These are phyloP conservation scores for Asteroscopus sphinx DNA, from an alignment of 2,888 invertebrate species.

Conservation along the genomic window DNA sequence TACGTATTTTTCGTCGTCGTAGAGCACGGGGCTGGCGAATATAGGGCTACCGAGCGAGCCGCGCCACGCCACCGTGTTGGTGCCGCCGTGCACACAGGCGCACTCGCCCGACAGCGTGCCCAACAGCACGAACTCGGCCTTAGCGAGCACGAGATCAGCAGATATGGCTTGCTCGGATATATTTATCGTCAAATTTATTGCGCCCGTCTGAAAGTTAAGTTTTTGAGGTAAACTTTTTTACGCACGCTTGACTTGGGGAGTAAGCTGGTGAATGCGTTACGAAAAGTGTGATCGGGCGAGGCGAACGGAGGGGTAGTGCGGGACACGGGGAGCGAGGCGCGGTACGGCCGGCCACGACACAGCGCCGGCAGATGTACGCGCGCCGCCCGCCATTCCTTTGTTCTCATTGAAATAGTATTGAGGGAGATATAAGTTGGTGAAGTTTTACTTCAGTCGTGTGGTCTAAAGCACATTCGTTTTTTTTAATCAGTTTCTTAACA, in stretches of 20 bases:
- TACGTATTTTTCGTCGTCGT: slow-evolving; percentile 87
- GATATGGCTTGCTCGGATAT: slow-evolving; percentile 85
- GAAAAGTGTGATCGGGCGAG: background rate
- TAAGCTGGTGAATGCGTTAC: too few species aligned
- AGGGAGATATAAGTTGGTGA: too few species aligned
- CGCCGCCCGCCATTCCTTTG: too few species aligned
- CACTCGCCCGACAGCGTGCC: slow-evolving; percentile 91
- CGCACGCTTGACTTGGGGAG: too few species aligned
- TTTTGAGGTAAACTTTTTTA: background rate
- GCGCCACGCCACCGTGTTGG: slow-evolving; percentile 90
- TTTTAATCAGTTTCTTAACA: too few species aligned
- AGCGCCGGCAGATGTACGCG: too few species aligned
- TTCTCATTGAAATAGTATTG: too few species aligned
- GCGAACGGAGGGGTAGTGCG: too few species aligned
- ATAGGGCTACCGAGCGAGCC: slow-evolving; percentile 90
- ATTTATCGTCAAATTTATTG: slow-evolving; percentile 71
- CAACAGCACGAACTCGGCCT: slow-evolving; percentile 77
- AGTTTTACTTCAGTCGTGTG: too few species aligned
- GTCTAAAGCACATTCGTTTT: too few species aligned
- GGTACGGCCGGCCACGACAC: too few species aligned
- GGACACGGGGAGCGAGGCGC: too few species aligned
- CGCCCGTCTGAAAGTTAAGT: slow-evolving; percentile 81
- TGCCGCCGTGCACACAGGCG: slow-evolving; percentile 84
- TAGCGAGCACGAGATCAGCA: slow-evolving; percentile 81
- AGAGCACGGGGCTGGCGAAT: slow-evolving; percentile 91